These are phyloP conservation scores for Phalera bucephala DNA, from an alignment of 2,888 invertebrate genomes.

Conservation along the genomic window DNA sequence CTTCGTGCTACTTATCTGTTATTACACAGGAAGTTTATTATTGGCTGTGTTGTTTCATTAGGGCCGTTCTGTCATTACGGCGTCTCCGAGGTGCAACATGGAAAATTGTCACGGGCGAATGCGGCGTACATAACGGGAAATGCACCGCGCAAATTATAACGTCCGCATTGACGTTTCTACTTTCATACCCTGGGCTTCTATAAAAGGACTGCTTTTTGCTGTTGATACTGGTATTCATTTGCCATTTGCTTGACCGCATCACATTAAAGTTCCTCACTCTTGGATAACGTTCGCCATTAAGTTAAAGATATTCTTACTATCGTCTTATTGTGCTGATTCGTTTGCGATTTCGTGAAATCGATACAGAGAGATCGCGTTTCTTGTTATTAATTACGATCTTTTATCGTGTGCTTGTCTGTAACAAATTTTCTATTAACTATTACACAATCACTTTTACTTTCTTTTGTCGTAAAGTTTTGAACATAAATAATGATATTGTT, in stretches of 20 bases:
- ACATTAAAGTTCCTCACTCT: slow-evolving; percentile 19
- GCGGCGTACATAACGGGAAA: slow-evolving; percentile 67
- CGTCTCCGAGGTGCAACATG: slow-evolving; percentile 46
- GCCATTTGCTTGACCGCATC: slow-evolving; percentile 24
- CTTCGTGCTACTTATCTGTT: slow-evolving; percentile 51
- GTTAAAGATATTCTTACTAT: background rate
- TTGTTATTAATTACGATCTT: slow-evolving; percentile 15
- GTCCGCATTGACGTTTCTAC: slow-evolving; percentile 48
- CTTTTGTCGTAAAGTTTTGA: slow-evolving; percentile 40
- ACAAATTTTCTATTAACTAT: slow-evolving; percentile 26
- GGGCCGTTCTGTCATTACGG: slow-evolving; percentile 60
- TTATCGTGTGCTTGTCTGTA: slow-evolving; percentile 25
- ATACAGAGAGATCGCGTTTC: slow-evolving; percentile 20
- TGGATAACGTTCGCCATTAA: background rate
- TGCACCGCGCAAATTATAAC: slow-evolving; percentile 62
- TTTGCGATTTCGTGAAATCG: slow-evolving; percentile 24
- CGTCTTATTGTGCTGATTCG: background rate
- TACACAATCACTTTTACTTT: slow-evolving; percentile 44
- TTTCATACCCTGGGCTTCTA: slow-evolving; percentile 34
- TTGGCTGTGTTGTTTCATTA: slow-evolving; percentile 63
- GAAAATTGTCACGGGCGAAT: slow-evolving; percentile 46
- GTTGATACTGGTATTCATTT: slow-evolving; percentile 20
- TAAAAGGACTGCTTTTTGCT: slow-evolving; percentile 22
- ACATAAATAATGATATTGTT: slow-evolving; percentile 42
- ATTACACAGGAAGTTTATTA: slow-evolving; percentile 59